A percentile compares a stretch with the other conserved stretches of the same genome.
Evolutionary conservation across 2,113 vertebrate species (phyloP).

Genomic region (Neolamprologus falcicula): DNA sequence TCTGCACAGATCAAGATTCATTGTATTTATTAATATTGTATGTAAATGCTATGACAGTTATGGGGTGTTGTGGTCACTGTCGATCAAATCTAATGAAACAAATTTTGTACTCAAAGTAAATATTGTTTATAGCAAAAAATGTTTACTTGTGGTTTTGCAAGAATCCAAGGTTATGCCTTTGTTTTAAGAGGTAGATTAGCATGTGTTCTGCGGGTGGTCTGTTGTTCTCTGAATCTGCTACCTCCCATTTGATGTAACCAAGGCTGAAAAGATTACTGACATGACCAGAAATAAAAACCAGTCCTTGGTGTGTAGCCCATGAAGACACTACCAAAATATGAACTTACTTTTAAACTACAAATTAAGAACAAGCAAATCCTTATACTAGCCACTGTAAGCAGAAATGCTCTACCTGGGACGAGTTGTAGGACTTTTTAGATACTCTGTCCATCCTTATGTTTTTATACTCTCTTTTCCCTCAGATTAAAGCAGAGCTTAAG

Average conservation of each 20-base stretch:
- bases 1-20: not conserved
- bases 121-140: not conserved
- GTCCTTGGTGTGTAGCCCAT: not conserved
- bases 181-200: not conserved
- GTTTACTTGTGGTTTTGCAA: not conserved
- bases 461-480: not conserved
- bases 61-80: not conserved
- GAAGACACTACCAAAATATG: not conserved
- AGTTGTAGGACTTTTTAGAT: not conserved
- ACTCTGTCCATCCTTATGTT: not conserved
- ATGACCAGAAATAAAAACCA: not conserved
- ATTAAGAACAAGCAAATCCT: not conserved
- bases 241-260: not conserved
- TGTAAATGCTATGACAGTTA: not conserved
- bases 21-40: not conserved
- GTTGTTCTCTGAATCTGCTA: not conserved
- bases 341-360: not conserved
- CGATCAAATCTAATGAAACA: not conserved
- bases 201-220: not conserved
- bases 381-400: not conserved
- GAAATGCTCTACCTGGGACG: not conserved
- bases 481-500: conserved; percentile 87
- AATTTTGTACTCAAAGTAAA: not conserved
- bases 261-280: not conserved
- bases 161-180: not conserved